A percentile compares a stretch with the other conserved stretches of the same genome.
phyloP scores from a whole-genome alignment of 2,797 vertebrate genomes.

The Trachops cirrhosus region DNA sequence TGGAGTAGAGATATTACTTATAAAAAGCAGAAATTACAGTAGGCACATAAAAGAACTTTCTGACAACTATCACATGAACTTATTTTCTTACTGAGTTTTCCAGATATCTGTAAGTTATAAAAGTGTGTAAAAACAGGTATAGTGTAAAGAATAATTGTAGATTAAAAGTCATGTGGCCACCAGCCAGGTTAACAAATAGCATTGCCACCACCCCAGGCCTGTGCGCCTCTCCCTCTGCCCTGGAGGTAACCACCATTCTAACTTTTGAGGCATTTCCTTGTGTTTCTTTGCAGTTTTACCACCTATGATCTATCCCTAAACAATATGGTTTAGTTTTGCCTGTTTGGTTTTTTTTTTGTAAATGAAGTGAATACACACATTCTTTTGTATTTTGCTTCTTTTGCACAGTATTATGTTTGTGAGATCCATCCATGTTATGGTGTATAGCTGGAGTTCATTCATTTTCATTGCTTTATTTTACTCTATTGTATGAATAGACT shows the following conservation, averaged over 20 bases:
- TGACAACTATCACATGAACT: background rate
- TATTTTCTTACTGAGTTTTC: constrained; percentile 44
- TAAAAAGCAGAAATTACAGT: background rate
- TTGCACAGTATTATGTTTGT: background rate
- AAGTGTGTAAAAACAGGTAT: background rate
- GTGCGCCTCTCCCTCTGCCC: background rate
- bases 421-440: background rate
- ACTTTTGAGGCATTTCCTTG: background rate
- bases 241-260: background rate
- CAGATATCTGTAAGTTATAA: background rate
- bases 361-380: background rate
- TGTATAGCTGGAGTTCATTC: background rate
- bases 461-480: constrained; percentile 38
- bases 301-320: background rate
- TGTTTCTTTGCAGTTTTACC: constrained; percentile 14
- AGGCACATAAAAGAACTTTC: background rate
- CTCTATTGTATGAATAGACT: background rate
- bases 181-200: background rate
- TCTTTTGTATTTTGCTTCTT: background rate
- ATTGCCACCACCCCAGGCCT: background rate
- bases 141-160: constrained; percentile 21
- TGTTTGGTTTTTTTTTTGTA: background rate
- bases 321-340: background rate
- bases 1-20: background rate
- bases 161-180: background rate